Conservation (phyloP, 2,888 invertebrate species). For the Drosophila fulvimacula region DNA sequence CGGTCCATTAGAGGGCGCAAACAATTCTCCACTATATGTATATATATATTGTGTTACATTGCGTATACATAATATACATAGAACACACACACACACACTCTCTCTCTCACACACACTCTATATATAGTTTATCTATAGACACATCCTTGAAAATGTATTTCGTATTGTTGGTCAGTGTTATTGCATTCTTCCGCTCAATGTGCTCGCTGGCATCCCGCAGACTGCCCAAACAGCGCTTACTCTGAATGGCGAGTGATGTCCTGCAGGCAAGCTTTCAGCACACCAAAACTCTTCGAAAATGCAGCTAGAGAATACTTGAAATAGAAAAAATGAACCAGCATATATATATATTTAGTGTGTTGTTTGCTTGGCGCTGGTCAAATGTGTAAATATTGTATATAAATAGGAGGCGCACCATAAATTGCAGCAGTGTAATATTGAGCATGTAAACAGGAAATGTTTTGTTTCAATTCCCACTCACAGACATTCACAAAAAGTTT, state of each 20-base stretch:
- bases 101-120: no score
- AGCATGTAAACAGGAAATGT: conserved; percentile 77
- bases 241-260: conserved; percentile 69
- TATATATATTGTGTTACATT: conserved; percentile 1
- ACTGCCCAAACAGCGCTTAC: conserved; percentile 10
- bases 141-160: conserved; percentile 26
- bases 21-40: background rate
- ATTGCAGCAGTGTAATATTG: conserved; percentile 70
- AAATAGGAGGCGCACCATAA: conserved; percentile 64
- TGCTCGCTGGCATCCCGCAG: conserved; percentile 20
- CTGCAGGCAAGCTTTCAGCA: conserved; percentile 71
- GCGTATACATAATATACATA: conserved; percentile 10
- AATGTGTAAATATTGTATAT: conserved; percentile 30
- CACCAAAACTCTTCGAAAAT: conserved; percentile 64
- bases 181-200: conserved; percentile 71
- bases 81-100: background rate
- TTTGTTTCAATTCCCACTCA: conserved; percentile 54
- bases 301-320: conserved; percentile 21
- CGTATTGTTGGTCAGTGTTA: conserved; percentile 54
- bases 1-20: conserved; percentile 29
- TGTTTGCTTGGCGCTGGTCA: conserved; percentile 28
- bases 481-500: conserved; percentile 7
- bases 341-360: conserved; percentile 15
- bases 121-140: conserved; percentile 5
- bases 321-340: conserved; percentile 3